phyloP scores from a whole-genome alignment of 2,113 vertebrate genomes.

The Riparia riparia region DNA sequence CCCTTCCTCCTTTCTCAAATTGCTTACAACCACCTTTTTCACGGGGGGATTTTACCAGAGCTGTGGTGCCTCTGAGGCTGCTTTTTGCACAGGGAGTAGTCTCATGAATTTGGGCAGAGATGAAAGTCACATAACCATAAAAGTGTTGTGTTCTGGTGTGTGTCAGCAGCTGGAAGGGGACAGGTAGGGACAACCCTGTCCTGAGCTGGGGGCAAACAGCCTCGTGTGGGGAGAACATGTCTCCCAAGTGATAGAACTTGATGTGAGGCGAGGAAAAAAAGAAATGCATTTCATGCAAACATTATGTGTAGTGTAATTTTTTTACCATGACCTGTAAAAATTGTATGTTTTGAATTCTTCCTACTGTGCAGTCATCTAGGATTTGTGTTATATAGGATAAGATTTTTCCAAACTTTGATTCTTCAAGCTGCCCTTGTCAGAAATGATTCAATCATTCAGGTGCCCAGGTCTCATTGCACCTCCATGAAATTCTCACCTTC shows the following conservation, averaged over 20 bases:
- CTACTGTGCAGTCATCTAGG: neutral
- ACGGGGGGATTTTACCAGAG: neutral
- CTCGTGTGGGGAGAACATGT: accelerated
- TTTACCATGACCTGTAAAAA: neutral
- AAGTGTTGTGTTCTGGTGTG: neutral
- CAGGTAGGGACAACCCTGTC: no score
- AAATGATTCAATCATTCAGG: neutral
- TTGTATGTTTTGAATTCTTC: neutral
- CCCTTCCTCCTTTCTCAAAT: neutral
- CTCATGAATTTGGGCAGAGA: neutral
- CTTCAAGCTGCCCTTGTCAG: neutral
- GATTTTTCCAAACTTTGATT: neutral
- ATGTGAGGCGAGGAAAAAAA: neutral
- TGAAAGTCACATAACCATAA: neutral
- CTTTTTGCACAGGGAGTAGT: neutral
- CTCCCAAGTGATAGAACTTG: neutral
- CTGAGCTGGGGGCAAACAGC: neutral
- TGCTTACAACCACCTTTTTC: neutral
- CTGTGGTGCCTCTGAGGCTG: neutral
- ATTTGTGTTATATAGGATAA: neutral
- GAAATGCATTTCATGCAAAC: neutral
- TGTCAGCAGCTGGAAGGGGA: neutral
- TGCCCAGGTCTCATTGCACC: neutral
- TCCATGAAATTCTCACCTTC: neutral
- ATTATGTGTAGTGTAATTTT: accelerated